Conservation (phyloP, 2,113 vertebrate species). For the Corythoichthys haematopterus region DNA sequence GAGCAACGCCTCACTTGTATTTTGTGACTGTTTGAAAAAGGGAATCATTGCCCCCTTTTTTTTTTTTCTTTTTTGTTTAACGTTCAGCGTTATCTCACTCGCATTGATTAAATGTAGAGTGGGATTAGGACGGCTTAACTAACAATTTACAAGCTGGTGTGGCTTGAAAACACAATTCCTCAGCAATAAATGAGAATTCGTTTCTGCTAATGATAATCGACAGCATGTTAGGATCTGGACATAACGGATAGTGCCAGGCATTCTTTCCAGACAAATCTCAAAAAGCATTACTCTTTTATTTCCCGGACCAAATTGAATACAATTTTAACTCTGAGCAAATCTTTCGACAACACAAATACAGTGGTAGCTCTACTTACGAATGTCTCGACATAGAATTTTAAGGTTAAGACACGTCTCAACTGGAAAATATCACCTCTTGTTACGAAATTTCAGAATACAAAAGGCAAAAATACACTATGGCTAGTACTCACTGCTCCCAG, state of each 20-base stretch:
- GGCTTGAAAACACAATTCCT: slow-evolving; percentile 20
- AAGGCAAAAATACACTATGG: too few relatives aligned
- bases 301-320: background rate
- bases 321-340: too few relatives aligned
- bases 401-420: too few relatives aligned
- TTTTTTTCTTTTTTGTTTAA: slow-evolving; percentile 10
- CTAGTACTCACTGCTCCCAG: too few relatives aligned
- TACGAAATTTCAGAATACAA: too few relatives aligned
- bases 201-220: slow-evolving; percentile 14
- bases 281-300: too few relatives aligned
- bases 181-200: slow-evolving; percentile 16
- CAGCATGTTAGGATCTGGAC: slow-evolving; percentile 3
- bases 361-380: too few relatives aligned
- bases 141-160: slow-evolving; percentile 25
- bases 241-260: background rate
- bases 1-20: background rate
- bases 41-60: slow-evolving; percentile 18
- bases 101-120: slow-evolving; percentile 20
- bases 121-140: slow-evolving; percentile 38
- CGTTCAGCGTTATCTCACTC: slow-evolving; percentile 19
- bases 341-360: too few relatives aligned
- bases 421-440: too few relatives aligned
- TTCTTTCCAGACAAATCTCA: background rate
- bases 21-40: slow-evolving; percentile 23
- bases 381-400: too few relatives aligned